phyloP scores from a whole-genome alignment of 1,140 invertebrate species.

The Stegodyphus mimosarum region DNA sequence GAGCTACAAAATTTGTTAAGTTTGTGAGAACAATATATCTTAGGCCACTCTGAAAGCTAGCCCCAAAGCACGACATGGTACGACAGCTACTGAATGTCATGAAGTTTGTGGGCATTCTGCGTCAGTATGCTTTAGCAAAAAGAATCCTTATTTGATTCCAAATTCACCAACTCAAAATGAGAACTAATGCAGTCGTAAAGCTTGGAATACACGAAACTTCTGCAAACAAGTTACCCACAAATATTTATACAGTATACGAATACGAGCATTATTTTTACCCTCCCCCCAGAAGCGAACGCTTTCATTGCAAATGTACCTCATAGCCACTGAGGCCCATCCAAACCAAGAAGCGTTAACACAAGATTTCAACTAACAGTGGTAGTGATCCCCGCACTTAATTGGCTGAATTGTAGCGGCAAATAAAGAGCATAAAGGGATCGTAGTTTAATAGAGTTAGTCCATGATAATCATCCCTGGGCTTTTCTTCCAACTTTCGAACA shows the following conservation, averaged over 20 bases:
- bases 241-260: neutral
- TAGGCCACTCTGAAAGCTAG: too few relatives aligned
- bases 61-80: too few relatives aligned
- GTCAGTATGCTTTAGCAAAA: too few relatives aligned
- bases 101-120: too few relatives aligned
- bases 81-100: too few relatives aligned
- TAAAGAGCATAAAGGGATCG: neutral
- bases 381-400: neutral
- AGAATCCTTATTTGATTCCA: too few relatives aligned
- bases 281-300: neutral
- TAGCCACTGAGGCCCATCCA: neutral
- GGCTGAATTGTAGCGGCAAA: neutral
- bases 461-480: neutral
- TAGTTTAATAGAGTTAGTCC: neutral
- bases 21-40: too few relatives aligned
- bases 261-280: neutral
- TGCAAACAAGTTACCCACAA: neutral
- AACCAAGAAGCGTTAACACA: neutral
- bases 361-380: neutral
- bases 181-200: neutral
- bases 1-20: too few relatives aligned
- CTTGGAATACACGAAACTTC: neutral
- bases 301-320: neutral
- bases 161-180: too few relatives aligned
- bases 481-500: neutral